Conservation (phyloP, 1,140 invertebrate genomes). For the Sycobia sp. region DNA sequence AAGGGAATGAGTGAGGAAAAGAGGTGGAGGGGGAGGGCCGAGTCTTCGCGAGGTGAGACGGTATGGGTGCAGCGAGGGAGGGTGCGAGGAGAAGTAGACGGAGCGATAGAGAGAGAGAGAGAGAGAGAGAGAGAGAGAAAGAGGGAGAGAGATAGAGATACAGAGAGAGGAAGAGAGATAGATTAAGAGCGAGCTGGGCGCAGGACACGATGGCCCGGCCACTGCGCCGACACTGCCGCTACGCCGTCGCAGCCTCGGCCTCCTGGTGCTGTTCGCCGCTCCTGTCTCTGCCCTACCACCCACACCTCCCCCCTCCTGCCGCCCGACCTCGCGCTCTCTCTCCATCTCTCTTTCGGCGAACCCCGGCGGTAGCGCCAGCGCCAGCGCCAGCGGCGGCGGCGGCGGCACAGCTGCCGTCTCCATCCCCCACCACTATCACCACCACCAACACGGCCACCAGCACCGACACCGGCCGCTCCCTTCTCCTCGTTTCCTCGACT, state of each 20-base stretch:
- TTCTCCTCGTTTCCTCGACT: neutral
- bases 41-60: neutral
- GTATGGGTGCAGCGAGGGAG: neutral
- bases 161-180: slow-evolving; percentile 1
- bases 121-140: neutral
- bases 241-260: slow-evolving; percentile 60
- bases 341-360: slow-evolving; percentile 33
- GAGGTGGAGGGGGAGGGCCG: neutral
- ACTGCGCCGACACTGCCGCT: slow-evolving; percentile 63
- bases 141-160: neutral
- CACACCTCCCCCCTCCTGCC: slow-evolving; percentile 29
- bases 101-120: neutral
- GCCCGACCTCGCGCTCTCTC: slow-evolving; percentile 24
- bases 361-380: slow-evolving; percentile 17
- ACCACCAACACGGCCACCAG: too few species aligned
- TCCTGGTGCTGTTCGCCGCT: slow-evolving; percentile 58
- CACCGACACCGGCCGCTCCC: neutral
- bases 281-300: slow-evolving; percentile 23
- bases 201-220: slow-evolving; percentile 61
- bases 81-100: neutral
- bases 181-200: slow-evolving; percentile 14
- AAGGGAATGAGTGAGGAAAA: neutral
- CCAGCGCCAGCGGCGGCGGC: too few species aligned
- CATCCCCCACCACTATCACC: too few species aligned
- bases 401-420: neutral